phyloP scores from a whole-genome alignment of 2,797 vertebrate species.

The Gymnothorax reevesii region DNA sequence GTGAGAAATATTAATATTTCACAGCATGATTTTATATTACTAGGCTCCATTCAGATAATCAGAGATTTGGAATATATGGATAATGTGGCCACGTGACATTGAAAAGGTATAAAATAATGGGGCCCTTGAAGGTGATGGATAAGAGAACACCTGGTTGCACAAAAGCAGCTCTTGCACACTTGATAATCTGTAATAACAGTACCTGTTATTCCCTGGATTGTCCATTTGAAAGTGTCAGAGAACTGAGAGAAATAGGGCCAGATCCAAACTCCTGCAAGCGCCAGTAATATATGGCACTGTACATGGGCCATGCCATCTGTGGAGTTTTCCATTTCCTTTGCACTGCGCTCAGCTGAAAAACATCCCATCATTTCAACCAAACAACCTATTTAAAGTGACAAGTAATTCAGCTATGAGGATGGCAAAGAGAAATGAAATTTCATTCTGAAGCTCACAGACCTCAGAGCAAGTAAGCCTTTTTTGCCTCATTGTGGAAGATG shows the following conservation, averaged over 20 bases:
- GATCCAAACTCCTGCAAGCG: constrained; percentile 38
- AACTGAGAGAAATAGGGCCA: constrained; percentile 26
- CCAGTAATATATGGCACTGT: constrained; percentile 46
- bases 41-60: neutral
- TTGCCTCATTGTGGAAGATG: constrained; percentile 42
- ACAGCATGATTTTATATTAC: neutral
- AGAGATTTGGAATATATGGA: neutral
- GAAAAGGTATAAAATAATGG: neutral
- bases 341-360: constrained; percentile 42
- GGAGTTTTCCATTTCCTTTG: constrained; percentile 35
- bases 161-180: constrained; percentile 21
- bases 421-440: constrained; percentile 44
- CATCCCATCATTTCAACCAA: constrained; percentile 51
- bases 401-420: constrained; percentile 48
- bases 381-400: constrained; percentile 58
- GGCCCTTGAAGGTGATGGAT: neutral
- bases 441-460: constrained; percentile 38
- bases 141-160: constrained; percentile 20
- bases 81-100: neutral
- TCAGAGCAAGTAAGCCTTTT: constrained; percentile 37
- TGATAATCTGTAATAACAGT: constrained; percentile 28
- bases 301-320: constrained; percentile 45
- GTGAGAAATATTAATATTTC: neutral
- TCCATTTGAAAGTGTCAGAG: constrained; percentile 35
- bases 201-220: neutral